A percentile compares a stretch with the other conserved stretches of the same genome.
Evolutionary conservation across 2,113 vertebrate genomes (phyloP).

Genomic region (Alouatta palliata): DNA sequence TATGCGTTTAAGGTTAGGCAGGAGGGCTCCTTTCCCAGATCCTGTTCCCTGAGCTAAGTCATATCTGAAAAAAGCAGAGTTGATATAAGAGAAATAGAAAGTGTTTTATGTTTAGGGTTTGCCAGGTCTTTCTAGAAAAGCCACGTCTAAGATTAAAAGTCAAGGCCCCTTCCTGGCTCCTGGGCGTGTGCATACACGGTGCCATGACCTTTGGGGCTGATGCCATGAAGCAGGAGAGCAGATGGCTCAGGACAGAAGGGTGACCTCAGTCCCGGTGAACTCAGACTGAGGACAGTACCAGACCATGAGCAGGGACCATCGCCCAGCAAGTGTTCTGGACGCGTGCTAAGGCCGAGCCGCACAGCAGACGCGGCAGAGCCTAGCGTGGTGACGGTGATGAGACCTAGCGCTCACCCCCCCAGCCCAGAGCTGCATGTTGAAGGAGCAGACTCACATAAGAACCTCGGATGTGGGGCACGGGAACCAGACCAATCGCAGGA

Average conservation of each 20-base stretch:
- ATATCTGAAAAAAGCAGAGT: background rate
- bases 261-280: background rate
- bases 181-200: rapidly evolving
- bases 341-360: background rate
- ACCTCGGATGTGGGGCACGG: background rate
- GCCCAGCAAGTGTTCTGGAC: background rate
- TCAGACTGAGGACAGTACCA: background rate
- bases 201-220: background rate
- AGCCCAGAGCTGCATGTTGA: background rate
- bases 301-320: background rate
- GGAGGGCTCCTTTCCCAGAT: background rate
- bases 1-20: background rate
- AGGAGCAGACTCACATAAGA: background rate
- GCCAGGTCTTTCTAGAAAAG: background rate
- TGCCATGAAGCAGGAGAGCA: rapidly evolving
- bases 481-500: no score
- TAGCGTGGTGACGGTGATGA: no score
- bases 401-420: background rate
- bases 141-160: background rate
- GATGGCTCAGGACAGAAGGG: no score
- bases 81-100: background rate
- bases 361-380: no score
- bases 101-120: background rate
- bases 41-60: background rate
- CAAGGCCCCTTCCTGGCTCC: background rate